Percentiles rank a stretch among this genome's conserved stretches.
Evolutionary conservation across 2,113 vertebrate species (phyloP).

Genomic region (Neotragus moschatus): DNA sequence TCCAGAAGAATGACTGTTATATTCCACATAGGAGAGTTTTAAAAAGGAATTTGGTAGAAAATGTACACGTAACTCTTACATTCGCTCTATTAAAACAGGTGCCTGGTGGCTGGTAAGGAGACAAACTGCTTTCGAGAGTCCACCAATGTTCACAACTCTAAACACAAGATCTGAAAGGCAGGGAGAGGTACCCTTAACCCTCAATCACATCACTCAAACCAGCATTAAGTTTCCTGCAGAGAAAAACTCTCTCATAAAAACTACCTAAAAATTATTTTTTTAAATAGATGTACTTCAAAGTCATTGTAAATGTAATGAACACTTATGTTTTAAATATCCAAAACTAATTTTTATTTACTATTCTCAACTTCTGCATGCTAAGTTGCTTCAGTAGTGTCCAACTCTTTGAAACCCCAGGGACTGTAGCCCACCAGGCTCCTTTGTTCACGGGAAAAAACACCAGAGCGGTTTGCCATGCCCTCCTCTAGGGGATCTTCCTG

Average conservation of each 20-base stretch:
- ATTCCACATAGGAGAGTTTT: neutral
- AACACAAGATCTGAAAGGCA: neutral
- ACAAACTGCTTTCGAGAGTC: neutral
- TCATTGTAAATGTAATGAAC: neutral
- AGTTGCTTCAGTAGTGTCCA: neutral
- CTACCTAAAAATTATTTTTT: neutral
- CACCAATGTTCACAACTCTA: neutral
- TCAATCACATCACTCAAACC: neutral
- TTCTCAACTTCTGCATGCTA: neutral
- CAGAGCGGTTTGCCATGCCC: neutral
- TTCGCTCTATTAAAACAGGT: neutral
- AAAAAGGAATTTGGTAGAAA: neutral
- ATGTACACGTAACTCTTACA: rapidly evolving
- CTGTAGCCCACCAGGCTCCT: neutral
- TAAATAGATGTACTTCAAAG: neutral
- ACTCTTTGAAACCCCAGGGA: neutral
- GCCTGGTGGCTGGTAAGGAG: neutral
- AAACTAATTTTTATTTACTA: neutral
- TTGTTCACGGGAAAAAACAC: neutral
- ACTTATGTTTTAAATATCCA: neutral
- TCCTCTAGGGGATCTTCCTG: neutral
- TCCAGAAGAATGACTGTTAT: neutral
- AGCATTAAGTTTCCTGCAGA: neutral
- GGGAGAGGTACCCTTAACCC: neutral
- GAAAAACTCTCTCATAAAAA: neutral